A percentile compares a stretch with the other conserved stretches of the same genome.
Conservation (phyloP, 2,113 vertebrate genomes). For the Heteronetta atricapilla region DNA sequence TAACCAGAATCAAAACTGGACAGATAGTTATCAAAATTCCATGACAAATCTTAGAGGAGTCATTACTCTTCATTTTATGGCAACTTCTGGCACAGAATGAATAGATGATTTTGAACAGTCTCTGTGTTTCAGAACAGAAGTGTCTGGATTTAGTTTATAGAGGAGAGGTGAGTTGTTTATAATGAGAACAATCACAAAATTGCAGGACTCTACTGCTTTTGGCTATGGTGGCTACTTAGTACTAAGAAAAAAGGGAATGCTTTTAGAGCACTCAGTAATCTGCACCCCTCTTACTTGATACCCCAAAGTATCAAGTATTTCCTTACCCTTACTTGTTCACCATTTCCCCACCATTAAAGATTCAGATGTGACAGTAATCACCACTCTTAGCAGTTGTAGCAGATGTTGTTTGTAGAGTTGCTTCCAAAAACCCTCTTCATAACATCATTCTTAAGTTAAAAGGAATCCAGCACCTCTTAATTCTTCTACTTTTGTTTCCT, state of each 20-base stretch:
- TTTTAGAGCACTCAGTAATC: background rate
- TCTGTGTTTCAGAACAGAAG: background rate
- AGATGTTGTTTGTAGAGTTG: background rate
- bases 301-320: background rate
- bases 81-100: background rate
- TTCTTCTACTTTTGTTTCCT: background rate
- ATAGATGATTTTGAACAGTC: background rate
- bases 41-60: background rate
- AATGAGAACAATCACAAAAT: background rate
- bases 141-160: background rate
- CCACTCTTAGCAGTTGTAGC: background rate
- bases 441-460: background rate
- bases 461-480: background rate
- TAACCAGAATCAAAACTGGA: background rate
- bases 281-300: background rate
- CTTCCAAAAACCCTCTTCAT: background rate
- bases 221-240: background rate
- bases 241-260: background rate
- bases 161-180: background rate
- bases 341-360: background rate
- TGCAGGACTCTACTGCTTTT: background rate
- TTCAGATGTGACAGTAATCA: background rate
- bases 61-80: background rate
- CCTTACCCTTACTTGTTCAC: background rate
- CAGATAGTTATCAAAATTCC: background rate